Percentiles rank a stretch among this genome's conserved stretches.
Conservation (phyloP, 2,888 invertebrate genomes). For the Yponomeuta evonymella region DNA sequence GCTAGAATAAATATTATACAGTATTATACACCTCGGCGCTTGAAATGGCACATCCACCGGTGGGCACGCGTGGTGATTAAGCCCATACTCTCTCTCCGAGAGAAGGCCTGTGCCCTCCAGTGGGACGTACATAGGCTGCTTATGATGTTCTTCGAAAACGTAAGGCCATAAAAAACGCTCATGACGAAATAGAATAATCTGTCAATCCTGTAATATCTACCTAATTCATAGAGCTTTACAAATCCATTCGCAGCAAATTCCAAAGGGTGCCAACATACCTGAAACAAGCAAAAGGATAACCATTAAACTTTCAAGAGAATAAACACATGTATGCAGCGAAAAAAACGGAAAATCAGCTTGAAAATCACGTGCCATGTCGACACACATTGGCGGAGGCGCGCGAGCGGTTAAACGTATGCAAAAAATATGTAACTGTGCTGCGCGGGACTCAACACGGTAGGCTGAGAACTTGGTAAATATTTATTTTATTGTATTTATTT, state of each 20-base stretch:
- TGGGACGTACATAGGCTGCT: too few relatives aligned
- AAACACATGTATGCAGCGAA: not conserved
- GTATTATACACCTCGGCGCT: too few relatives aligned
- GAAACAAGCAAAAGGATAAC: not conserved
- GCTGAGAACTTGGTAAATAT: not conserved
- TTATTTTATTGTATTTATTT: not conserved
- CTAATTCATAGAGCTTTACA: not conserved
- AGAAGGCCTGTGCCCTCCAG: too few relatives aligned
- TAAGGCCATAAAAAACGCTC: too few relatives aligned
- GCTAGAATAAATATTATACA: too few relatives aligned
- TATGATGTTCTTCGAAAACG: too few relatives aligned
- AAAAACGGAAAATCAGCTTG: not conserved
- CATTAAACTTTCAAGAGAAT: not conserved
- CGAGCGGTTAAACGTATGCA: conserved; percentile 33
- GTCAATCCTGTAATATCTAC: not conserved
- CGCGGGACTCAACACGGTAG: not conserved
- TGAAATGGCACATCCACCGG: too few relatives aligned
- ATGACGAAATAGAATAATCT: too few relatives aligned
- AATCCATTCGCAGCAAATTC: not conserved
- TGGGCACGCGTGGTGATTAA: too few relatives aligned
- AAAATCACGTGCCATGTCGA: not conserved
- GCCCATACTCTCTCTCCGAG: too few relatives aligned
- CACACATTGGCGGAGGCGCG: not conserved
- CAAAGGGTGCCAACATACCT: not conserved
- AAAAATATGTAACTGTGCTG: conserved; percentile 43